A percentile compares a stretch with the other conserved stretches of the same genome.
Conservation (phyloP, 2,888 invertebrate genomes). For the Spicauda simplicius region DNA sequence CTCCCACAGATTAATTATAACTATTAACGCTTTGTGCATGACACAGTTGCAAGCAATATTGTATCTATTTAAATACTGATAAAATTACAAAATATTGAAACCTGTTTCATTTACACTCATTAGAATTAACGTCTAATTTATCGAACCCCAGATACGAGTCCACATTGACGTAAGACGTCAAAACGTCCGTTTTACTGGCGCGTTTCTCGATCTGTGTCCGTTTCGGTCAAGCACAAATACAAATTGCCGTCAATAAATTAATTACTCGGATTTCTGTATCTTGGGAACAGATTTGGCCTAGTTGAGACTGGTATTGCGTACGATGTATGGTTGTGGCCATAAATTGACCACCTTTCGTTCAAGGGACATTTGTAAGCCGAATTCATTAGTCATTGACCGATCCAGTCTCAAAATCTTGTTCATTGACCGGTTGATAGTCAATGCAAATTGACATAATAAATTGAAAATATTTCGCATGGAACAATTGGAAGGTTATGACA, state of each 20-base stretch:
- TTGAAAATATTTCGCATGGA: background rate
- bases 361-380: slow-evolving; percentile 14
- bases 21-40: no score
- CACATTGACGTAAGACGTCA: slow-evolving; percentile 4
- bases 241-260: slow-evolving; percentile 32
- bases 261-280: slow-evolving; percentile 26
- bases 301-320: slow-evolving; percentile 21
- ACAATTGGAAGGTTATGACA: background rate
- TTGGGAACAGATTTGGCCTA: slow-evolving; percentile 31
- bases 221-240: slow-evolving; percentile 19
- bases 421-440: slow-evolving; percentile 9
- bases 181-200: slow-evolving; percentile 11
- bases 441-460: background rate
- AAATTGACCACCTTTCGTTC: slow-evolving; percentile 26
- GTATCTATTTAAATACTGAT: background rate
- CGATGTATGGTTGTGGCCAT: slow-evolving; percentile 18
- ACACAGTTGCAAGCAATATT: no score
- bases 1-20: no score
- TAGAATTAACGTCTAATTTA: slow-evolving; percentile 20
- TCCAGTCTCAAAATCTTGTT: slow-evolving; percentile 17
- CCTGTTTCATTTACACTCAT: background rate
- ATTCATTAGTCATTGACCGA: slow-evolving; percentile 29
- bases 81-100: background rate
- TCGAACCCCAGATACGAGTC: slow-evolving; percentile 9
- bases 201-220: slow-evolving; percentile 14